Evolutionary conservation across 2,797 vertebrate species (phyloP), one percentile per base, ranked within the genome.

Genomic region (Tinamus major): DNA sequence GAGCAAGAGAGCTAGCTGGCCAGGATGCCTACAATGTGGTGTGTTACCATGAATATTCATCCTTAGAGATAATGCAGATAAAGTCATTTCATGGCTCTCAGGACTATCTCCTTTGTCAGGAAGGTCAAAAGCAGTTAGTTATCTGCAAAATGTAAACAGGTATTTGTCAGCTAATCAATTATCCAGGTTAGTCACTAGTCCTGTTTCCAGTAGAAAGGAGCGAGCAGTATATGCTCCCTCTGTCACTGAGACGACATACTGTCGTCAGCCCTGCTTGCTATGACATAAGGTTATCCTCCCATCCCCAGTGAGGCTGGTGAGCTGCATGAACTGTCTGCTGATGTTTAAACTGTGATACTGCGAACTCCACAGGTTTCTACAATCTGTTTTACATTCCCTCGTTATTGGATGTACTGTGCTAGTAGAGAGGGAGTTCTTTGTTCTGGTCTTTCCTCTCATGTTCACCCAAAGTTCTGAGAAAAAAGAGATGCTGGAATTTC

Each of bases 151-250:
- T 64, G 44, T 79, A 85, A 80, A 69, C 64, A 76, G 51, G 49
- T 71, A 84, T 80, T 76, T 85, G 76, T 85, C 85, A 92, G 85
- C 85, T 92, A 76, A 89, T 92, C 86, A 71, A 65, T 85, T 76
- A 76, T 76, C 64, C 70, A 70, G 76, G 64, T 70, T 33, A 53
- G 58, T 84, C 72, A 53, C 65, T 78, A 78, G 42, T 61, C 59
- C 67, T 78, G 65, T 67, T 81, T 78, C 55, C 33, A 65, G 59
- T 26, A 71, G 67, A 71, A 62, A 87, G 59, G 79, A 87, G 90
- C 83, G 79, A 87, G 84, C 79, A 83, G 90, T 87, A 31, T 64
- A 61, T 42, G 31, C n/a, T 64, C 48, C 35, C 44, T 62, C 62
- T 39, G 0, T 74, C 77, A n/a, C 2, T 16, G 61, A 51, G 79